Evolutionary conservation across 1,140 invertebrate genomes (phyloP).

Genomic region (Megalonaias nervosa): DNA sequence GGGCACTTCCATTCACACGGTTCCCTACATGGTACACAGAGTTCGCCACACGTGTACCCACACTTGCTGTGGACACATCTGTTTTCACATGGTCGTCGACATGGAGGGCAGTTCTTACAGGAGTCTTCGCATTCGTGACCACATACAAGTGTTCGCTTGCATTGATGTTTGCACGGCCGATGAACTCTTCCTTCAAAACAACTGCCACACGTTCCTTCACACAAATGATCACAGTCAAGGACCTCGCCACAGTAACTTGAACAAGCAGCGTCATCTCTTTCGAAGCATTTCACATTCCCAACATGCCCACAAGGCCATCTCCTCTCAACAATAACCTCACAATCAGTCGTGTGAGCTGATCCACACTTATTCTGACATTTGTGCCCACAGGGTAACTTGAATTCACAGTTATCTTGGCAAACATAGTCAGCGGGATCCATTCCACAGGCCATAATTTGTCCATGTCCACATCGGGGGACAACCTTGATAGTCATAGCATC

Average conservation of each 20-base stretch:
- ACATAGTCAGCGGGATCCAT: constrained; percentile 26
- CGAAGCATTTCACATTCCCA: constrained; percentile 51
- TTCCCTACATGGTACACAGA: constrained; percentile 77
- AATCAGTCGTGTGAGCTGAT: constrained; percentile 74
- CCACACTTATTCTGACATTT: constrained; percentile 76
- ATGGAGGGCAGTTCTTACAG: constrained; percentile 76
- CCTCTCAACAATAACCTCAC: constrained; percentile 34
- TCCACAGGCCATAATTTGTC: constrained; percentile 40
- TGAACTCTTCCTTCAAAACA: constrained; percentile 79
- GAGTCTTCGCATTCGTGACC: constrained; percentile 65
- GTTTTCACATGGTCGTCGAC: constrained; percentile 75
- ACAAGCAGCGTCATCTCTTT: constrained; percentile 48
- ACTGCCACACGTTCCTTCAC: constrained; percentile 53
- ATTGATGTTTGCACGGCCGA: constrained; percentile 60
- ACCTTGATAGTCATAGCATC: constrained; percentile 32
- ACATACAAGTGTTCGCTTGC: constrained; percentile 66
- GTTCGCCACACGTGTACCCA: constrained; percentile 74
- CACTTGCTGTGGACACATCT: constrained; percentile 76
- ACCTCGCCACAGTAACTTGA: constrained; percentile 23
- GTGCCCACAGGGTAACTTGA: constrained; percentile 74
- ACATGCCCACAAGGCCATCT: constrained; percentile 67
- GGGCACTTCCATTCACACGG: constrained; percentile 69
- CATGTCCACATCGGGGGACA: constrained; percentile 43
- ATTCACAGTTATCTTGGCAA: constrained; percentile 37
- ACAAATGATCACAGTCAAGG: constrained; percentile 55